Conservation (phyloP, 1,140 invertebrate genomes). For the Drosophila asahinai region DNA sequence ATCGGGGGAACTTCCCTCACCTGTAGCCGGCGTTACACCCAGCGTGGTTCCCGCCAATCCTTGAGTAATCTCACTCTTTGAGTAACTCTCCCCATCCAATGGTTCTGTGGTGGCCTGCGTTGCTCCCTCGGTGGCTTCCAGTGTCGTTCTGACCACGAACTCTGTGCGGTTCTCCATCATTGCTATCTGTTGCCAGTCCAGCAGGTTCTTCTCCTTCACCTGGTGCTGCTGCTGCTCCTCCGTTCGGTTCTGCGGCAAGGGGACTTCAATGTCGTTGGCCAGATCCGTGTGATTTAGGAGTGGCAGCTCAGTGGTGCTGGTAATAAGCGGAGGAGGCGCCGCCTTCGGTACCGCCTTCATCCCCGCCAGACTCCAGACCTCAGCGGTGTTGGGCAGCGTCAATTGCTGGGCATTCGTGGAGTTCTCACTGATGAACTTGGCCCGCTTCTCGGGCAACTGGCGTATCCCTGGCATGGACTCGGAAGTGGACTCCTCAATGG, state of each 20-base stretch:
- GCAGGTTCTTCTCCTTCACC: constrained; percentile 64
- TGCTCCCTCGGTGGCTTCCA: constrained; percentile 64
- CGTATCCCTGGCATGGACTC: constrained; percentile 19
- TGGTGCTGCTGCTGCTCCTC: constrained; percentile 22
- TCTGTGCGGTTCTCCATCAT: constrained; percentile 64
- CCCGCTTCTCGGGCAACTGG: constrained; percentile 63
- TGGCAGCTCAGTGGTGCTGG: constrained; percentile 7
- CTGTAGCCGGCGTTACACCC: neutral
- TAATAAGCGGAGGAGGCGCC: neutral
- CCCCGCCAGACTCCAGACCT: constrained; percentile 76
- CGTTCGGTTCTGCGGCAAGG: constrained; percentile 33
- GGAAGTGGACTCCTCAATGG: constrained; percentile 54
- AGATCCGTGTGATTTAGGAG: constrained; percentile 40
- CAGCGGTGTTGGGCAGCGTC: constrained; percentile 65
- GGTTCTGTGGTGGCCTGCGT: constrained; percentile 52
- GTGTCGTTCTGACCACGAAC: constrained; percentile 51
- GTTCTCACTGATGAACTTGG: constrained; percentile 77
- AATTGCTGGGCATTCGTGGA: constrained; percentile 78
- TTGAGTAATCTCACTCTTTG: neutral
- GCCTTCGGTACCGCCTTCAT: constrained; percentile 69
- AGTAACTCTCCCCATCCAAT: constrained; percentile 1
- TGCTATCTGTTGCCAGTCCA: constrained; percentile 79
- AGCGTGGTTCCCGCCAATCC: neutral
- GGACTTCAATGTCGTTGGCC: constrained; percentile 59
- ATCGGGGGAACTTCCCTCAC: neutral